Conservation (phyloP, 2,113 vertebrate species). For the Rutilus rutilus region DNA sequence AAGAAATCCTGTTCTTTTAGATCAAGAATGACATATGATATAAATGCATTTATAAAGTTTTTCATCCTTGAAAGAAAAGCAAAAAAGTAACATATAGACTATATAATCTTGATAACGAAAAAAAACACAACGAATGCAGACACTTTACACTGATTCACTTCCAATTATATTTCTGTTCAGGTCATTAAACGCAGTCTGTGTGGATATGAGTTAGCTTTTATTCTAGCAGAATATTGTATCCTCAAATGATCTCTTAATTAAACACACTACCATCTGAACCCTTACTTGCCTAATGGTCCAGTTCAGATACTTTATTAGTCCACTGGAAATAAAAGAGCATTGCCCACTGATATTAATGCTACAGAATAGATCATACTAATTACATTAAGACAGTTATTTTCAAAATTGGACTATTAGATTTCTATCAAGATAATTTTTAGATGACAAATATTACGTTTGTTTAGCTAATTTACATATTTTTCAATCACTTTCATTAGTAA, state of each 20-base stretch:
- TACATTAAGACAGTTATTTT: neutral
- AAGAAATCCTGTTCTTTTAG: neutral
- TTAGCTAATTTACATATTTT: neutral
- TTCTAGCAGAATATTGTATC: neutral
- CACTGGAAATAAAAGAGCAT: neutral
- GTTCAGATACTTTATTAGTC: neutral
- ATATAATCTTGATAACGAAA: neutral
- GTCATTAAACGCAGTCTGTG: neutral
- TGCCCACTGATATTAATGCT: neutral
- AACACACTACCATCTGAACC: slow-evolving; percentile 37
- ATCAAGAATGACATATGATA: no score
- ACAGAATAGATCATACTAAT: neutral
- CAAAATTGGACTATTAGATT: neutral
- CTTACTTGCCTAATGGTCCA: slow-evolving; percentile 9
- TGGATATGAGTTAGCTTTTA: slow-evolving; percentile 18
- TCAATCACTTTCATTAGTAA: neutral
- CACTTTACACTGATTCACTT: neutral
- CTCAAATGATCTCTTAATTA: slow-evolving; percentile 46
- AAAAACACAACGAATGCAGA: neutral
- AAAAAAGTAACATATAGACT: neutral
- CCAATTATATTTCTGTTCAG: neutral
- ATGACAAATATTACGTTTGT: neutral
- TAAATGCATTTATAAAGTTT: neutral
- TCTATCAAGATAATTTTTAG: neutral
- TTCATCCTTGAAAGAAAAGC: neutral